Conservation (phyloP, 2,113 vertebrate species). For the Sander vitreus region DNA sequence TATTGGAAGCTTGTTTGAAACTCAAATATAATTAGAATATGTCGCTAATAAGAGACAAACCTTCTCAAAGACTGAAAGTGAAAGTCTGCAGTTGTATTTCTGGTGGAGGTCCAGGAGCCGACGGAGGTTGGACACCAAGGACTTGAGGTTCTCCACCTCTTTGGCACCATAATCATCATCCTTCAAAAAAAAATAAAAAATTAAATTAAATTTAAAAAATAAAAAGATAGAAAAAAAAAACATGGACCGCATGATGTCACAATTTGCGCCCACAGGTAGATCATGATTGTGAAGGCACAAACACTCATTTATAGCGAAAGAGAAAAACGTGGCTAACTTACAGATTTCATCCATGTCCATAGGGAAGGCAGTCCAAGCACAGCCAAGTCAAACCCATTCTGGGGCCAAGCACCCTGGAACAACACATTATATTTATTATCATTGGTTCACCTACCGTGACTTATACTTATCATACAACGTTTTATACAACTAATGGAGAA, state of each 20-base stretch:
- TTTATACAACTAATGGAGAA: not conserved
- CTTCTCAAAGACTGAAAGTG: constrained; percentile 95
- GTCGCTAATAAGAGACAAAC: constrained; percentile 72
- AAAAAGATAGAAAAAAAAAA: not conserved
- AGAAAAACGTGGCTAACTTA: constrained; percentile 70
- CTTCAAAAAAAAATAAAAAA: constrained; percentile 75
- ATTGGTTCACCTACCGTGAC: not conserved
- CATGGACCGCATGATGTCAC: not conserved
- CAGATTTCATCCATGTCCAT: constrained; percentile 87
- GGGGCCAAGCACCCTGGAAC: constrained; percentile 91
- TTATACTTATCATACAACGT: not conserved
- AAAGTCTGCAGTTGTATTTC: constrained; percentile 92
- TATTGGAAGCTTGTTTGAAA: not conserved
- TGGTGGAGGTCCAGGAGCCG: constrained; percentile 89
- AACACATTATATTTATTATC: not conserved
- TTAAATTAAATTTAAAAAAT: too few relatives aligned
- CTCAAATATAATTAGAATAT: not conserved
- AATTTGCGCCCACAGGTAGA: not conserved
- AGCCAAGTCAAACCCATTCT: constrained; percentile 93
- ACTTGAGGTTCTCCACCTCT: constrained; percentile 86
- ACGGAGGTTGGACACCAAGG: constrained; percentile 87
- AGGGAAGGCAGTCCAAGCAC: constrained; percentile 86
- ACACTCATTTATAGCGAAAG: not conserved
- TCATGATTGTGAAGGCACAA: not conserved
- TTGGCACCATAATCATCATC: constrained; percentile 83